Percentiles rank a stretch among this genome's conserved stretches.
Conservation (phyloP, 1,140 invertebrate genomes). For the Acromyrmex charruanus region DNA sequence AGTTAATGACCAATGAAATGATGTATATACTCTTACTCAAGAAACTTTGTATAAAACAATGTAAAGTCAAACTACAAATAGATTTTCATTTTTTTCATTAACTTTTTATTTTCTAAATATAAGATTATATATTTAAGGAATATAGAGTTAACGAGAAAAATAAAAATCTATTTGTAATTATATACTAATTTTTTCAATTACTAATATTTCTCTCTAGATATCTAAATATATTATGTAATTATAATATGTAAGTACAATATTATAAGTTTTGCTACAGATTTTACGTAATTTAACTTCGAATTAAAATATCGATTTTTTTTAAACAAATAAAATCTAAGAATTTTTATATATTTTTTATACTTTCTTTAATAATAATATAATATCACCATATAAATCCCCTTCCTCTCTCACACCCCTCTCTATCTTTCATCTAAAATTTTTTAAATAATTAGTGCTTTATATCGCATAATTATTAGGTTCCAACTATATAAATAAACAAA, state of each 20-base stretch:
- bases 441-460: neutral
- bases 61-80: no score
- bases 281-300: neutral
- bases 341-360: no score
- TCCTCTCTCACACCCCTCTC: no score
- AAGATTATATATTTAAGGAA: neutral
- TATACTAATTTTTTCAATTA: neutral
- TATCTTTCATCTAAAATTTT: neutral
- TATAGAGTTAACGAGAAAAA: neutral
- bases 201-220: neutral
- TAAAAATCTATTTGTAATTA: neutral
- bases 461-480: neutral
- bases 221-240: neutral
- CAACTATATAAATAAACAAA: neutral
- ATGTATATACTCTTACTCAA: neutral
- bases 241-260: neutral
- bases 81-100: no score
- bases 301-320: no score
- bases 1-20: conserved; percentile 6
- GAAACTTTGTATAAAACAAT: neutral
- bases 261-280: neutral
- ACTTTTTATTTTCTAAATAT: no score
- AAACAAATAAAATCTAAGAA: no score
- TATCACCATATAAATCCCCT: no score
- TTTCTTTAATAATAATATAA: no score